Conservation (phyloP, 1,140 invertebrate species). For the Dryas iulia region DNA sequence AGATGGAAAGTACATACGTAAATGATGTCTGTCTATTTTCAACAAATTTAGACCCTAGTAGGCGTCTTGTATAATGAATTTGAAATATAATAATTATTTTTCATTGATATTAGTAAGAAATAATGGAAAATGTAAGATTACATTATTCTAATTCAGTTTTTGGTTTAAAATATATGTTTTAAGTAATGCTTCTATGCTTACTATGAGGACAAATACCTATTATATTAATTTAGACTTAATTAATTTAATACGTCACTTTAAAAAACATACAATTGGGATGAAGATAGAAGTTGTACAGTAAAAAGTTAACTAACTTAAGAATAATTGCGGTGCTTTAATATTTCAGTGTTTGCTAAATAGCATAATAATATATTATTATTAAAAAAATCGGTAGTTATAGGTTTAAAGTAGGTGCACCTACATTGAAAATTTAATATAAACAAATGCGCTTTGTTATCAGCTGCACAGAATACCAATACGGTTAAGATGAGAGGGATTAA, state of each 20-base stretch:
- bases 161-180: no score
- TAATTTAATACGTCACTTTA: neutral
- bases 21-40: neutral
- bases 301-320: slow-evolving; percentile 51
- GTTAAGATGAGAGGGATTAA: neutral
- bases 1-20: slow-evolving; percentile 1
- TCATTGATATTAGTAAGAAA: neutral
- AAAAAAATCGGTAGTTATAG: neutral
- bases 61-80: no score
- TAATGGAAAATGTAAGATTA: neutral
- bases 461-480: neutral
- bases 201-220: neutral
- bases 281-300: slow-evolving; percentile 65
- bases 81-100: neutral
- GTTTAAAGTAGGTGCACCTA: neutral
- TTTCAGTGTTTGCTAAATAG: slow-evolving; percentile 18
- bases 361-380: slow-evolving; percentile 8
- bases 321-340: slow-evolving; percentile 48
- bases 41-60: neutral
- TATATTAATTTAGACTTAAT: neutral
- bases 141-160: no score
- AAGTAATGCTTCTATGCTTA: neutral
- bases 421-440: neutral
- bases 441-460: neutral
- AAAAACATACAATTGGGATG: slow-evolving; percentile 29